Evolutionary conservation across 2,888 invertebrate genomes (phyloP).

Genomic region (Kuschelorhynchus macadamiae): DNA sequence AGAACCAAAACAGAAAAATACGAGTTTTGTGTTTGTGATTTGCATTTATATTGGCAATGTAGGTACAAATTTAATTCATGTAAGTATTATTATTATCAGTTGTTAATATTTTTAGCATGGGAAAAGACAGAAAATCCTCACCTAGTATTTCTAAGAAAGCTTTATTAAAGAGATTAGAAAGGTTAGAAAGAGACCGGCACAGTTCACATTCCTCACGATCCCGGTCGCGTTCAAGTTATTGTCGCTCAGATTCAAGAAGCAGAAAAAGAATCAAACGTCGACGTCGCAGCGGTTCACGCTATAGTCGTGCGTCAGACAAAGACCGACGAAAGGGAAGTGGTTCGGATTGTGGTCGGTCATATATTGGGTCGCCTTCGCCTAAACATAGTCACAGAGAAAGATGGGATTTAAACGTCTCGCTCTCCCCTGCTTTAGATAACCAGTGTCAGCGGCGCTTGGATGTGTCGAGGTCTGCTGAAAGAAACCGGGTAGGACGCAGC

Average conservation of each 20-base stretch:
- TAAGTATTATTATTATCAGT: background rate
- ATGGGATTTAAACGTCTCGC: too few species aligned
- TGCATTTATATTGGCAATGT: too few species aligned
- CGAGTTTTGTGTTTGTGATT: too few species aligned
- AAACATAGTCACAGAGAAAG: too few species aligned
- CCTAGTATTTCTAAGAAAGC: background rate
- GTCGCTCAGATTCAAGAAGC: background rate
- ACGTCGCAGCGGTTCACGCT: slow-evolving; percentile 1
- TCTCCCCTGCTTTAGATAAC: too few species aligned
- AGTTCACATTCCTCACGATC: background rate
- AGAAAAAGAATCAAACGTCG: too few species aligned
- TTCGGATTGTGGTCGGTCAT: too few species aligned
- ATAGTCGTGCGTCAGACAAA: too few species aligned
- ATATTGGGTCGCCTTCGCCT: too few species aligned
- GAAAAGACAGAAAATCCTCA: background rate
- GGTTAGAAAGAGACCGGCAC: background rate
- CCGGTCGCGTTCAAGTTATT: background rate
- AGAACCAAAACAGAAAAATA: too few species aligned
- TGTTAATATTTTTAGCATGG: background rate
- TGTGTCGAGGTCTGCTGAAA: slow-evolving; percentile 10
- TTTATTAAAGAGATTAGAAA: background rate
- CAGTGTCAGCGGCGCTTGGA: slow-evolving; percentile 2
- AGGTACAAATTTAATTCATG: too few species aligned
- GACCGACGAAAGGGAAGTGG: too few species aligned
- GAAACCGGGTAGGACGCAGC: background rate